Conservation (phyloP, 2,797 vertebrate species). For the Varecia variegata region DNA sequence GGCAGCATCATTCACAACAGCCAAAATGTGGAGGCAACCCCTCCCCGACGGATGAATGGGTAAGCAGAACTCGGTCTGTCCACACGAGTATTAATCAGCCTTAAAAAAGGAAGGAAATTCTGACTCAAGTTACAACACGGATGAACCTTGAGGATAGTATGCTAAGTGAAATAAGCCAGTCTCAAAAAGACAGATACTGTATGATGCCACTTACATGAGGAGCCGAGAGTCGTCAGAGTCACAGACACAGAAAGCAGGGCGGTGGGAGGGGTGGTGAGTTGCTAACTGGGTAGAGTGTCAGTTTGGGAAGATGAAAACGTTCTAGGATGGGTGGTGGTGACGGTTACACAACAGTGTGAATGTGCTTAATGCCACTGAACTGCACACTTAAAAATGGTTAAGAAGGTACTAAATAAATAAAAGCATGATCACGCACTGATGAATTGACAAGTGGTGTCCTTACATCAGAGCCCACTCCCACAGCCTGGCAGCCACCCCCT, state of each 20-base stretch:
- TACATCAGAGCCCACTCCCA: not conserved
- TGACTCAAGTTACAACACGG: rapidly evolving
- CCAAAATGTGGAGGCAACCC: not conserved
- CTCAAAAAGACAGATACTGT: not conserved
- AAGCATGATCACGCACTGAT: not conserved
- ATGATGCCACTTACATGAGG: no score
- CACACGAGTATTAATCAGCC: not conserved
- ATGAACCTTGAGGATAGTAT: not conserved
- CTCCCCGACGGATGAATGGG: rapidly evolving
- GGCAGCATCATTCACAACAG: no score
- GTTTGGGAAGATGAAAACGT: not conserved
- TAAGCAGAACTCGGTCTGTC: not conserved
- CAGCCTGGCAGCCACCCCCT: not conserved
- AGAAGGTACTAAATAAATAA: no score
- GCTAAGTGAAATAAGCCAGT: not conserved
- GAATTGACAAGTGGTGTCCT: rapidly evolving
- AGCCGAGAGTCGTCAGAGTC: not conserved
- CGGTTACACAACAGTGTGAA: not conserved
- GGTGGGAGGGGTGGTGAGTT: not conserved
- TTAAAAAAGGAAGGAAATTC: not conserved
- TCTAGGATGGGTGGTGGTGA: not conserved
- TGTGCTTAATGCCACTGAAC: not conserved
- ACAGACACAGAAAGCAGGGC: not conserved
- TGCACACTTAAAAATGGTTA: not conserved
- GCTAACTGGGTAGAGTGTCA: not conserved